Evolutionary conservation across 1,140 invertebrate species (phyloP).

Genomic region (Orius insidiosus): DNA sequence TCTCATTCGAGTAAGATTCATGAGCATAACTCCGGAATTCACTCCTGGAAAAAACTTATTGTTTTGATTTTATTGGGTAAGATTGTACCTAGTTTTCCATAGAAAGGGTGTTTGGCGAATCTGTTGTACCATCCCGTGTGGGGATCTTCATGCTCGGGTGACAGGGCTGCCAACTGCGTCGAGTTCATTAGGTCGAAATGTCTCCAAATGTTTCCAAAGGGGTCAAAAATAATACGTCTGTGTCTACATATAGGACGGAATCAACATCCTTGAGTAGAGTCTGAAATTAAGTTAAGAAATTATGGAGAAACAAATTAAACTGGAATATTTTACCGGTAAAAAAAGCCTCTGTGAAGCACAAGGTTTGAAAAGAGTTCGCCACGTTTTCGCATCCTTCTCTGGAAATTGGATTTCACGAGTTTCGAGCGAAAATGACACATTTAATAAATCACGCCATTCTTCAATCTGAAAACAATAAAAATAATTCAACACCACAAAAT

Average conservation of each 20-base stretch:
- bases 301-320: constrained; percentile 15
- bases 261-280: constrained; percentile 59
- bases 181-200: constrained; percentile 70
- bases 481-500: no score
- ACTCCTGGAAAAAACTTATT: constrained; percentile 41
- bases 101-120: constrained; percentile 88
- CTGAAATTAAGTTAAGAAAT: constrained; percentile 44
- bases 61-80: background rate
- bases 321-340: constrained; percentile 52
- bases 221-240: constrained; percentile 73
- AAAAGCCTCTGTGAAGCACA: constrained; percentile 85
- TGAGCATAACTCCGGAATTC: constrained; percentile 92
- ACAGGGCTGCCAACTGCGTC: constrained; percentile 69
- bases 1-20: constrained; percentile 91
- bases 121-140: constrained; percentile 90
- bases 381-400: constrained; percentile 44
- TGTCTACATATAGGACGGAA: constrained; percentile 83
- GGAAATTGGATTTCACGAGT: constrained; percentile 66
- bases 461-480: no score
- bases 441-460: constrained; percentile 48
- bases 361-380: constrained; percentile 79
- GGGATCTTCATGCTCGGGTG: constrained; percentile 78
- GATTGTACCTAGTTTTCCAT: constrained; percentile 54
- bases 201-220: constrained; percentile 67
- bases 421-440: constrained; percentile 49